phyloP scores from a whole-genome alignment of 2,797 vertebrate genomes.

The Tragopan temminckii region DNA sequence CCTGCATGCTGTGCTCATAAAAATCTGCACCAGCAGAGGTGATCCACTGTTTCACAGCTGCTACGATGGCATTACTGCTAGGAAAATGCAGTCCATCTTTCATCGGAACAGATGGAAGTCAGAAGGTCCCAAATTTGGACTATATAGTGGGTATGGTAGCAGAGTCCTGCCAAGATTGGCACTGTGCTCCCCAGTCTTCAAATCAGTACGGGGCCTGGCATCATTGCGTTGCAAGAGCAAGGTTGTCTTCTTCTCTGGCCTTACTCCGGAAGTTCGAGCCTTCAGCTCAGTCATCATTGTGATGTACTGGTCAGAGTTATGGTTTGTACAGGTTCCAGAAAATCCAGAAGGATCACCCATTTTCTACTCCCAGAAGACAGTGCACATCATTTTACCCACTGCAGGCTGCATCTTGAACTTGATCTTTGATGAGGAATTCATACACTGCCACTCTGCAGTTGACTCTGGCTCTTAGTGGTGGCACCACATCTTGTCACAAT shows the following conservation, averaged over 20 bases:
- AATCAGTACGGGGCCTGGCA: background rate
- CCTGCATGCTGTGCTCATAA: background rate
- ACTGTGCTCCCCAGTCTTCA: background rate
- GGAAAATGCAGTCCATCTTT: background rate
- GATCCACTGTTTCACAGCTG: background rate
- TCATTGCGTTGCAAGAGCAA: background rate
- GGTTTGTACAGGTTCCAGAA: background rate
- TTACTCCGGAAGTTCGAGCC: background rate
- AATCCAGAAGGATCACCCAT: too few species aligned
- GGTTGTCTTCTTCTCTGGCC: background rate
- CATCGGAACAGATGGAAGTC: background rate
- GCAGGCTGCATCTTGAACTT: too few species aligned
- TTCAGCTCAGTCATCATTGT: background rate
- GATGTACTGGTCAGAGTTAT: background rate
- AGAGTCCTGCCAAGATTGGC: background rate
- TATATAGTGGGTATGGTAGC: background rate
- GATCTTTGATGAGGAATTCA: background rate
- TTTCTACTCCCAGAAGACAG: too few species aligned
- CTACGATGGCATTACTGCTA: background rate
- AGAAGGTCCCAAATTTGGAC: background rate
- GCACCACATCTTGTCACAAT: background rate
- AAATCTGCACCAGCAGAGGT: background rate
- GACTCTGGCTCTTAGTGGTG: background rate
- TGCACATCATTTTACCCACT: too few species aligned
- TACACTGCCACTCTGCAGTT: background rate